Base-by-base conservation (phyloP, 1,140 invertebrate species). In the Drosophila mojavensis region DNA sequence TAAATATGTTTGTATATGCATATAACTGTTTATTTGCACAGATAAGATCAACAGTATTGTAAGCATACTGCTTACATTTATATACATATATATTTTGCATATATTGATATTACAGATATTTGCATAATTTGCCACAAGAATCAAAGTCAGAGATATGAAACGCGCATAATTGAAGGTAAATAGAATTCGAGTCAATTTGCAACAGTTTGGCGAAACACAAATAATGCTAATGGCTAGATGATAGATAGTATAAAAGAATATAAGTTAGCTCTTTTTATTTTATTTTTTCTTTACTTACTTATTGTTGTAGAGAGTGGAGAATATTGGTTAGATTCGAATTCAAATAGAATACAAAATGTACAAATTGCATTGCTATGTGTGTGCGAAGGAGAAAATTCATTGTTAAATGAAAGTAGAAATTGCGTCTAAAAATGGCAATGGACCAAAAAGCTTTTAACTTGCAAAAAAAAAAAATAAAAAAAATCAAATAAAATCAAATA, bases 361-460 rank as follows among this genome's bases (percentile, higher is more conserved):
- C 41, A 56, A 63, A 70, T 66, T 72, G 63, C 55, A 60, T 72
- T 59, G 58, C 6, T 63, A 24, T 24, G 65, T 47, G 50, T 47
- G 54, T 33, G 48, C 43, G 45, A 48, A 64, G 28, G 28, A 43
- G 59, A 71, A 71, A 71, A 71, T 61, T 75, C 61, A 72, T 71
- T 75, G 73, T 75, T 41, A 65, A 75, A 72, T 71, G 48, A 56
- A 41, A 60, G 54, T 53, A 50, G 56, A 54, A 73, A 67, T 73
- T 63, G 61, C 36, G 51, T 36, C 39, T 59, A 66, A 54, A 30
- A 72, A 65, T 64, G 68, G 45, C 68, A 71, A 56, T 58, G 68
- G 53, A 47, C 60, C 28, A 58, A 64, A 68, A 71, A 66, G 55
- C 63, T 67, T 67, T 67, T 67, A 47, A 50, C 39, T 72, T 53